A percentile compares a stretch with the other conserved stretches of the same genome.
These are phyloP conservation scores for Pseudonaja textilis DNA, from an alignment of 2,113 vertebrate genomes.

Conservation along the genomic window DNA sequence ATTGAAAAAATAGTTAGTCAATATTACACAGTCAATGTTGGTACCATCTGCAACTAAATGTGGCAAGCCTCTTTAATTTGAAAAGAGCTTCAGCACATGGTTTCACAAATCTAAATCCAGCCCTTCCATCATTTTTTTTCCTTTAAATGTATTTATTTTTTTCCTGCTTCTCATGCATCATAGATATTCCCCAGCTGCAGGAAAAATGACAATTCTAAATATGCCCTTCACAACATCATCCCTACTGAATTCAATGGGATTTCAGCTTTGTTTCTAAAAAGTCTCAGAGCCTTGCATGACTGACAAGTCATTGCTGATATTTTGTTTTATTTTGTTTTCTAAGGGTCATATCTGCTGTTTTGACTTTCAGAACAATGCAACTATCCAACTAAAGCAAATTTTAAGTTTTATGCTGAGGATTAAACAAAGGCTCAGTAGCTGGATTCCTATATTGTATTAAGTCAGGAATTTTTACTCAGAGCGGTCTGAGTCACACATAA, in stretches of 20 bases:
- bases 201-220: not conserved
- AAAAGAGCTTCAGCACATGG: not conserved
- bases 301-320: not conserved
- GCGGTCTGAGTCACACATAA: not conserved
- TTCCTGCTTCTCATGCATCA: not conserved
- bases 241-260: not conserved
- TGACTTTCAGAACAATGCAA: not conserved
- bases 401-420: accelerated
- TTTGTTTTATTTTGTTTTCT: not conserved
- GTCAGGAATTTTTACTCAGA: not conserved
- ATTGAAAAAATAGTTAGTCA: not conserved
- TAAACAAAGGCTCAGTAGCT: not conserved
- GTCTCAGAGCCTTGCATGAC: not conserved
- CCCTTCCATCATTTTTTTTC: not conserved
- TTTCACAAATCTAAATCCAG: not conserved
- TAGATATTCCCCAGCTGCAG: not conserved
- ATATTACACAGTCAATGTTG: not conserved
- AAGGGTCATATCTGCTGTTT: not conserved
- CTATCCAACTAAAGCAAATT: not conserved
- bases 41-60: not conserved
- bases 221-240: not conserved
- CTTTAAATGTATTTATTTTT: not conserved
- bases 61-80: not conserved
- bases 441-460: not conserved
- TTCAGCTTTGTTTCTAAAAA: not conserved